Evolutionary conservation across 2,888 invertebrate genomes (phyloP), one percentile per base, ranked within the genome.

Genomic region (Napeogenes sylphis): DNA sequence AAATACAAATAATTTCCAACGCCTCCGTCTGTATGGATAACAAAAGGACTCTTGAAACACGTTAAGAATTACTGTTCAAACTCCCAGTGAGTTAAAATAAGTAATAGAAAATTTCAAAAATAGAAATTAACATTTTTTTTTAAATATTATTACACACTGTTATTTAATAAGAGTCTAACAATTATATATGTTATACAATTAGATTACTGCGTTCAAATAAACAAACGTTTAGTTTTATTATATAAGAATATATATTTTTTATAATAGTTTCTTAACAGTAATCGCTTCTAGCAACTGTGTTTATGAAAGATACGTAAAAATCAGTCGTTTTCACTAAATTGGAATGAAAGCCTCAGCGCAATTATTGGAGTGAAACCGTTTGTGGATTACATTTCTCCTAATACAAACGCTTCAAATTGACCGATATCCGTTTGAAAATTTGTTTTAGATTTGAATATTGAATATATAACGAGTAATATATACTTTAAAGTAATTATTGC

Each of bases 321-420:
- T 67, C 60, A 56, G n/a, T 54, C 60, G 60, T 67, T 67, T 64
- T 64, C 61, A 64, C 62, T 58, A 58, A 60, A 67, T 64, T 21
- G 45, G 62, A 47, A 60, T 53, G 53, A 59, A 64, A 62, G 54
- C 54, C 67, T 61, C 67, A 58, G 21, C 55, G 64, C 57, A 55
- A 58, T 56, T 60, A 60, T 58, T 60, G 32, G 59, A 59, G 32
- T 45, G 56, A 56, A 61, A 59, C 45, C 61, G 53, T 61, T 55
- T 63, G 45, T 62, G 58, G 56, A 67, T 64, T 58, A 56, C 56
- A 62, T 61, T 61, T 45, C 54, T 60, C 35, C 57, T 64, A 59
- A 67, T 59, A 42, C 64, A 55, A 61, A 56, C 64, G 62, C 45
- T 64, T 51, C 46, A 64, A 62, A 60, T 67, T 64, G 46, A 59